Percentiles rank a stretch among this genome's conserved stretches.
phyloP scores from a whole-genome alignment of 2,888 invertebrate genomes.

The Carabus problematicus region DNA sequence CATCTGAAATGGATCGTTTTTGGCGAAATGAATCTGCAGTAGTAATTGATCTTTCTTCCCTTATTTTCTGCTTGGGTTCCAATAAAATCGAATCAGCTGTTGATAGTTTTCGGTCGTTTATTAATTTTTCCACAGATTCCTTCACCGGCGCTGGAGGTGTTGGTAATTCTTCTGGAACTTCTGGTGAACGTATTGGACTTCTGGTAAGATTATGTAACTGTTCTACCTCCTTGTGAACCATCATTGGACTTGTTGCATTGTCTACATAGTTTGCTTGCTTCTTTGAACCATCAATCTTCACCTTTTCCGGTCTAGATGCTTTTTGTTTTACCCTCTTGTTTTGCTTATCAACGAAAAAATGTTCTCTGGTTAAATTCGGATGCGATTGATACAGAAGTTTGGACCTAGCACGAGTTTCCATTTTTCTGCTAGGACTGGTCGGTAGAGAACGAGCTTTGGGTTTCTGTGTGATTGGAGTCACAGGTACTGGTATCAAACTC shows the following conservation, averaged over 20 bases:
- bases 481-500: conserved; percentile 62
- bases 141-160: conserved; percentile 44
- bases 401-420: conserved; percentile 47
- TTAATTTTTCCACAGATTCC: conserved; percentile 39
- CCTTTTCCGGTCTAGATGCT: conserved; percentile 9
- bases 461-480: conserved; percentile 58
- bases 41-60: conserved; percentile 8
- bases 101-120: conserved; percentile 43
- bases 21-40: conserved; percentile 6
- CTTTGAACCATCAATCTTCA: conserved; percentile 27
- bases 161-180: neutral
- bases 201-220: conserved; percentile 73
- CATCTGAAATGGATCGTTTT: no score
- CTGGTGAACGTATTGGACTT: conserved; percentile 60
- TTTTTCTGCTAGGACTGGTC: conserved; percentile 58
- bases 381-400: conserved; percentile 52
- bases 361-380: conserved; percentile 51
- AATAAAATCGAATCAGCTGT: conserved; percentile 44
- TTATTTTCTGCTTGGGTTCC: neutral
- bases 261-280: conserved; percentile 53
- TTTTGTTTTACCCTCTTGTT: conserved; percentile 41
- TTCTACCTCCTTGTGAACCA: conserved; percentile 69
- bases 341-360: conserved; percentile 40
- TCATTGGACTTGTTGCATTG: conserved; percentile 58
- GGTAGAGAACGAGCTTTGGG: conserved; percentile 51